Conservation (phyloP, 2,113 vertebrate species). For the Malaclemys terrapin region DNA sequence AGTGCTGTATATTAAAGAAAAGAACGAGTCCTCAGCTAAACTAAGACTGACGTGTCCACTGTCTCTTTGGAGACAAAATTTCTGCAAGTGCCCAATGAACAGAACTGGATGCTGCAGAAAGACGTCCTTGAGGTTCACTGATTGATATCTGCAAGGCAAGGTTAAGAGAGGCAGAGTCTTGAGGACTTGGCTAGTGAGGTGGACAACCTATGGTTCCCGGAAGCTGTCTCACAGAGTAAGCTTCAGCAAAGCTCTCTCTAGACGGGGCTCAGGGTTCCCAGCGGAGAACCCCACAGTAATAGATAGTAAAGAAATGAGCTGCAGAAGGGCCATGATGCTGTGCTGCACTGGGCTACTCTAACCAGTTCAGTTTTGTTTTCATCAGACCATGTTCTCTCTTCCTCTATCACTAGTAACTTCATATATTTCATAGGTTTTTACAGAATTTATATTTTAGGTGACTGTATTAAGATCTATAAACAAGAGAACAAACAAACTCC, state of each 20-base stretch:
- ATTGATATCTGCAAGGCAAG: neutral
- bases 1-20: neutral
- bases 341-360: neutral
- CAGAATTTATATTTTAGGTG: neutral
- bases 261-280: neutral
- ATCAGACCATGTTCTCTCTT: neutral
- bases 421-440: neutral
- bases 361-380: too few relatives aligned
- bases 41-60: too few relatives aligned
- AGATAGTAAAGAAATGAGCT: neutral
- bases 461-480: neutral
- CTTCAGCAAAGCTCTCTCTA: neutral
- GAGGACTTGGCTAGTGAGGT: neutral
- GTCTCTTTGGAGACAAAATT: neutral
- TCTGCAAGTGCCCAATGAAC: neutral
- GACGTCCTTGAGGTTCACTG: neutral
- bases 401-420: neutral
- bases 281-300: neutral
- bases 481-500: conserved; percentile 16
- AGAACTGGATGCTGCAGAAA: neutral
- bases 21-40: too few relatives aligned
- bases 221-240: neutral
- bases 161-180: neutral
- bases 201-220: neutral
- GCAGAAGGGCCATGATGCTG: too few relatives aligned